These are phyloP conservation scores for Bungarus multicinctus DNA, from an alignment of 2,113 vertebrate genomes.

Conservation along the genomic window DNA sequence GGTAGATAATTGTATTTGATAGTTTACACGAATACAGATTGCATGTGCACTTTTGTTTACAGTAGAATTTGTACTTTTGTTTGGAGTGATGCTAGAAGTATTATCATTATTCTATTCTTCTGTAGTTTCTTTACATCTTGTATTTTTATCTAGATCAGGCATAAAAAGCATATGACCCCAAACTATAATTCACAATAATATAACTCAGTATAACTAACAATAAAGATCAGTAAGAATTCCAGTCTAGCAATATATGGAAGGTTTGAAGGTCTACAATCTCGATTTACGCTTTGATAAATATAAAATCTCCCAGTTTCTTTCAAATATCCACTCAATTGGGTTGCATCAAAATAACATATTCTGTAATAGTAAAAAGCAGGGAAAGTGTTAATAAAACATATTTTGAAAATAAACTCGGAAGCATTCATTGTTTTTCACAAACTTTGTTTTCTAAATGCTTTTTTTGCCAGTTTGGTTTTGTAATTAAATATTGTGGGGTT, in stretches of 20 bases:
- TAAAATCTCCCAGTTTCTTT: conserved; percentile 22
- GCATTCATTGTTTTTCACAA: conserved; percentile 38
- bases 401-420: conserved; percentile 49
- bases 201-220: neutral
- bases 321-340: conserved; percentile 23
- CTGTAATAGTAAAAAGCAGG: conserved; percentile 39
- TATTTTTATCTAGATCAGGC: neutral
- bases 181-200: neutral
- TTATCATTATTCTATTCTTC: conserved; percentile 28
- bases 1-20: neutral
- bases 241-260: too few species aligned
- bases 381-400: conserved; percentile 40
- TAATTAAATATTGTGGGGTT: conserved; percentile 47
- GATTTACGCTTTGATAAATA: neutral
- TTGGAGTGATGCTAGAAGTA: conserved; percentile 35
- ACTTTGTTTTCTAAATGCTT: neutral
- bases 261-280: too few species aligned
- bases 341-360: conserved; percentile 42
- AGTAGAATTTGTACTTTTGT: neutral
- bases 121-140: conserved; percentile 48
- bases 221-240: neutral
- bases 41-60: conserved; percentile 1
- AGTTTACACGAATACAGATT: conserved; percentile 24
- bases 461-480: conserved; percentile 44
- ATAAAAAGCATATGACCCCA: neutral